Evolutionary conservation across 2,113 vertebrate species (phyloP), one percentile per base, ranked within the genome.

Genomic region (Aptenodytes forsteri): DNA sequence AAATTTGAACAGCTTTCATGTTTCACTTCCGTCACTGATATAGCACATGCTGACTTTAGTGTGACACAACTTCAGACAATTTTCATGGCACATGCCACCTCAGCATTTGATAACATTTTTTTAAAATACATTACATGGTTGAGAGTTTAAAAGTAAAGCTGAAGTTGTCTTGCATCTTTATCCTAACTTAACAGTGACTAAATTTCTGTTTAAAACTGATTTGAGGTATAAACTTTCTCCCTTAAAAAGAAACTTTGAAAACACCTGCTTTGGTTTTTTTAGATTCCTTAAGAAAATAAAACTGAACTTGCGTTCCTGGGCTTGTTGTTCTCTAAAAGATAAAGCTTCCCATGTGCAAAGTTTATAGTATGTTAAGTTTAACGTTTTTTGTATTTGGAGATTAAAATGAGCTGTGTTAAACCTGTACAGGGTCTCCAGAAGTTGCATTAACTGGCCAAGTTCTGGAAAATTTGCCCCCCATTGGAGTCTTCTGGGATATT

Each of bases 401-500:
- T 65, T 69, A 52, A 93, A 79, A 25, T 26, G 34, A 75, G 26
- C 44, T 98, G 58, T 96, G 32, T 97, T 78, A 55, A 47, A 59
- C 94, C 70, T 95, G 23, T 83, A 22, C 88, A 99, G 99, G 99
- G 30, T 99, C 99, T 83, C 98, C 99, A 3, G 99, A 99, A 90
- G 98, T 98, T 82, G 94, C 97, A 40, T 2, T 98, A 72, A 25
- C 98, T 2, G 98, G 98, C 87, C 98, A 98, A 40, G 97, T 98
- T 61, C 98, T 99, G 89, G 99, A 99, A 94, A 99, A 99, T 62
- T 98, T 99, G 66, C 99, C 99, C 50, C 99, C 99, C 2, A 99
- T 99, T 26, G 99, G 99, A 54, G 99, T 99, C 72, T 99, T 99
- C 96, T 99, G 99, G 99, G 99, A 99, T 96, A 99, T 99, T 76